Evolutionary conservation across 2,888 invertebrate species (phyloP).

Genomic region (Scaeva pyrastri): DNA sequence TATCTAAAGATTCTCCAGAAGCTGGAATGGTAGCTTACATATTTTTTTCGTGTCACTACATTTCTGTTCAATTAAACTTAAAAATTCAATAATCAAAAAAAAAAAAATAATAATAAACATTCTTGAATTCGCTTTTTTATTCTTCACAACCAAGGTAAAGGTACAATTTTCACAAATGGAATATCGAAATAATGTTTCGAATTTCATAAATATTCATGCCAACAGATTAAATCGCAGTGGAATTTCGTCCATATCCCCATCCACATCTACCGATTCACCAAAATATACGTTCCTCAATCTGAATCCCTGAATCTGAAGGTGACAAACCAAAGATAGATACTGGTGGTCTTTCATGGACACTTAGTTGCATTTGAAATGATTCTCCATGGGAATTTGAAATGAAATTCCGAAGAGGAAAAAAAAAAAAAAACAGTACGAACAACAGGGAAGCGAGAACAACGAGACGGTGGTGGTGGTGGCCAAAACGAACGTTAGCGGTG

Average conservation of each 20-base stretch:
- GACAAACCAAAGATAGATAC: conserved; percentile 54
- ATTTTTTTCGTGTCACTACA: background rate
- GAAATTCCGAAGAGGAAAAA: conserved; percentile 20
- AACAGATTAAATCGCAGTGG: conserved; percentile 42
- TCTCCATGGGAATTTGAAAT: conserved; percentile 31
- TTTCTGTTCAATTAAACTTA: background rate
- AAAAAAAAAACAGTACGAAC: conserved; percentile 7
- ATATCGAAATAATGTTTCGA: conserved; percentile 44
- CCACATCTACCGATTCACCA: too few relatives aligned
- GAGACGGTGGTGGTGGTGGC: too few relatives aligned
- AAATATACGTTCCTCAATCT: conserved; percentile 28
- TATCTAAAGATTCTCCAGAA: too few relatives aligned
- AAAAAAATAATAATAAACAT: background rate
- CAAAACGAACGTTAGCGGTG: background rate
- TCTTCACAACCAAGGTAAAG: background rate
- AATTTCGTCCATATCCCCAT: conserved; percentile 14
- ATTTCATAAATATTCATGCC: conserved; percentile 56
- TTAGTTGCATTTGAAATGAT: conserved; percentile 48
- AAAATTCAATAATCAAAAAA: background rate
- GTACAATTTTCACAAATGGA: background rate
- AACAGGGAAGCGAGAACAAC: background rate
- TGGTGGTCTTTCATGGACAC: conserved; percentile 22
- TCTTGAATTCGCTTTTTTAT: background rate
- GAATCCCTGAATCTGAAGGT: conserved; percentile 32
- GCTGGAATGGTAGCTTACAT: too few relatives aligned